phyloP scores from a whole-genome alignment of 2,113 vertebrate genomes.

The Lophochroa leadbeateri region DNA sequence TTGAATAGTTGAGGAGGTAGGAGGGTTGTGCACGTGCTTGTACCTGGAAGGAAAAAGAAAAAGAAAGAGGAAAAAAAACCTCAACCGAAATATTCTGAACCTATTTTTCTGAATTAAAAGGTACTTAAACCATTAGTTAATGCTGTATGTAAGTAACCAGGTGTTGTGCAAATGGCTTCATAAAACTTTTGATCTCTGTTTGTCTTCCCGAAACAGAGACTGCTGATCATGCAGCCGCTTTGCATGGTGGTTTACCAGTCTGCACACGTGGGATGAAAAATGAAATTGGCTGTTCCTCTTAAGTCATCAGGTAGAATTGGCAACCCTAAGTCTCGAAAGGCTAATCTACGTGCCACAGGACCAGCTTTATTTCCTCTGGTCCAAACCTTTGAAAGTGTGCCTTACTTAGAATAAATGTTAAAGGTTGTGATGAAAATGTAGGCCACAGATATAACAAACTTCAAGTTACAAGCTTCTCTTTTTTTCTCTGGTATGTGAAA shows the following conservation, averaged over 20 bases:
- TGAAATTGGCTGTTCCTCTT: neutral
- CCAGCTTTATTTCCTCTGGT: neutral
- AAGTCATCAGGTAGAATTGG: neutral
- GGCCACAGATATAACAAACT: neutral
- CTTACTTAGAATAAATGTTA: neutral
- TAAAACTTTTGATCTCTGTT: neutral
- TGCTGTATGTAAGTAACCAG: neutral
- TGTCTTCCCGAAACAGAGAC: neutral
- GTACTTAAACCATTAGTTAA: neutral
- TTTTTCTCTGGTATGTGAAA: neutral
- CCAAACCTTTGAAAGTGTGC: neutral
- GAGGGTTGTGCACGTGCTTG: neutral
- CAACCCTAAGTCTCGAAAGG: neutral
- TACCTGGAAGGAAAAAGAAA: neutral
- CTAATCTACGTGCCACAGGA: neutral
- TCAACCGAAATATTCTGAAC: neutral
- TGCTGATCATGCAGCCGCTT: neutral
- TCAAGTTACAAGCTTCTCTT: neutral
- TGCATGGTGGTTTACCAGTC: neutral
- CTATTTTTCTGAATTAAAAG: neutral
- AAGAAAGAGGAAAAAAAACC: neutral
- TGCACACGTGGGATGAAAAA: neutral
- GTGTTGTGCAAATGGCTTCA: neutral
- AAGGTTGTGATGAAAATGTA: neutral
- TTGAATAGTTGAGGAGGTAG: neutral